Base-by-base conservation (phyloP, 2,888 invertebrate genomes). In the Drosophila paracracens region DNA sequence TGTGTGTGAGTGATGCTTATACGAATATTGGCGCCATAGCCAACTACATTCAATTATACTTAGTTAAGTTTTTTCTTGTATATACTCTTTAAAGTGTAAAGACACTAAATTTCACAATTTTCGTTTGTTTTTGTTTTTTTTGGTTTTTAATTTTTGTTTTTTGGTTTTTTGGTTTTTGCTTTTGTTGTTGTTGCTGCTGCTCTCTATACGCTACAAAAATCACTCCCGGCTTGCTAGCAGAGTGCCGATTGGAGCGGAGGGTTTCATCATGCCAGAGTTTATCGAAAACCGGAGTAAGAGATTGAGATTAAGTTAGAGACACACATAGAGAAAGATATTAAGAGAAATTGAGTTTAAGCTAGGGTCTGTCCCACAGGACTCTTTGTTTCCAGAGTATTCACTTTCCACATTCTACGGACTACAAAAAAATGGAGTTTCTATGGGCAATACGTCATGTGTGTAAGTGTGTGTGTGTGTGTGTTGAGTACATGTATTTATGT, bases 91-190 rank as follows among this genome's bases (percentile, higher is more conserved):
- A 87, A 89, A 90, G 90, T 90, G 88, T 91, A 89, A 91, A 91
- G 91, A 91, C 91, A 91, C 91, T 91, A 90, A 91, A 90, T 91
- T 91, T 91, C 91, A 91, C 90, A 91, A 91, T 90, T 84, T 86
- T 88, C 79, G 87, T 82, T 85, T 81, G 77, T 72, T 74, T 69
- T 72, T 40, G 53, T 64, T 33, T 60, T 78, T 77, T 74, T 72
- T 48, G 35, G 1, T 76, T 70, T 60, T 43, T 52, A 53, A 13
- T 13, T 21, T 46, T 46, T 43, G 43, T n/a, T 21, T 43, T 43
- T 43, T 7, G 11, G 10, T 11, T 89, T 84, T 83, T 83, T 74
- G 82, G 79, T 83, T 82, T 74, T 65, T 61, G 29, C 38, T 61
- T 33, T 74, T 70, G 31, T 36, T 36, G 16, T 25, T 46, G 3